Percentiles rank a stretch among this genome's conserved stretches.
Evolutionary conservation across 2,797 vertebrate genomes (phyloP).

Genomic region (Aphelocoma californica): DNA sequence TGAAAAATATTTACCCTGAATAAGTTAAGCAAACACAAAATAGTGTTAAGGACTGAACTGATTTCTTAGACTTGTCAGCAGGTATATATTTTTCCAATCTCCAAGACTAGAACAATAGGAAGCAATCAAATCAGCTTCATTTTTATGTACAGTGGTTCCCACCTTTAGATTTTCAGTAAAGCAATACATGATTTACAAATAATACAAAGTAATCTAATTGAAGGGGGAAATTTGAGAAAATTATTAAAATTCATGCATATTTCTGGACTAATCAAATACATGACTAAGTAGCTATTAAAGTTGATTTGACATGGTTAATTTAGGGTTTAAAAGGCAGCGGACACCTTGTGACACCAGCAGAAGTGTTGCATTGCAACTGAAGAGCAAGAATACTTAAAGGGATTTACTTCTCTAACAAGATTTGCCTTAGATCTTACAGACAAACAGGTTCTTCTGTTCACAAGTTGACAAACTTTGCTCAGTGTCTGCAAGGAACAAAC

Average conservation of each 20-base stretch:
- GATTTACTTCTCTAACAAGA: background rate
- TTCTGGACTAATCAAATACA: slow-evolving; percentile 19
- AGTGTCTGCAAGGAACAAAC: background rate
- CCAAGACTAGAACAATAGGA: background rate
- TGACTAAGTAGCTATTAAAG: background rate
- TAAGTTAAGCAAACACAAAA: background rate
- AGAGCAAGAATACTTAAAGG: background rate
- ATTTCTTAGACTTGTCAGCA: background rate
- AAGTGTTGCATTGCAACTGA: background rate
- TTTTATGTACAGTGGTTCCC: background rate
- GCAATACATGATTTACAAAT: background rate
- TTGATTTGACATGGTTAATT: slow-evolving; percentile 10
- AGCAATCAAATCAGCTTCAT: background rate
- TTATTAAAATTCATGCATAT: background rate
- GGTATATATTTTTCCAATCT: background rate
- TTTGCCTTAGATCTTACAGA: background rate
- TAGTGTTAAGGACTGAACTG: background rate
- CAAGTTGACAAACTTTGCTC: background rate
- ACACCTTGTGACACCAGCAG: background rate
- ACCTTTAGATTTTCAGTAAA: background rate
- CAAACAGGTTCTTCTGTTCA: background rate
- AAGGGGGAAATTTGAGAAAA: background rate
- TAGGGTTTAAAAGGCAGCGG: background rate
- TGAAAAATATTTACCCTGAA: background rate
- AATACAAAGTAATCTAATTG: background rate